phyloP scores from a whole-genome alignment of 2,797 vertebrate genomes.

The Sciurus vulgaris region DNA sequence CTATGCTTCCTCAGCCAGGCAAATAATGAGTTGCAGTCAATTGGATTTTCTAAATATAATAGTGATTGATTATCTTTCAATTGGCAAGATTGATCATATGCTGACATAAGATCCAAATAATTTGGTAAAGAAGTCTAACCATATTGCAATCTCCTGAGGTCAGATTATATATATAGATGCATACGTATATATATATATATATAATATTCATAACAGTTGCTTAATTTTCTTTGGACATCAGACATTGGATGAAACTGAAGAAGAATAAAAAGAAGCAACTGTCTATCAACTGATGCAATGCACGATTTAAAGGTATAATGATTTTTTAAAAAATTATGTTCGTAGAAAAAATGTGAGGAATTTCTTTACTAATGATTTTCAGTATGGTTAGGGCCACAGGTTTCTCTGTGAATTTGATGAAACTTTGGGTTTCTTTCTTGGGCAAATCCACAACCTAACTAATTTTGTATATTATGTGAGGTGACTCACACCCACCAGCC shows the following conservation, averaged over 20 bases:
- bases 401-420: not conserved
- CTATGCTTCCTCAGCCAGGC: not conserved
- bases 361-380: not conserved
- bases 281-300: not conserved
- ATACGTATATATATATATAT: not conserved
- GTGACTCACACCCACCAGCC: not conserved
- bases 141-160: not conserved
- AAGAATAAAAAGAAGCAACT: not conserved
- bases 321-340: not conserved
- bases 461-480: not conserved
- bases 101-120: slow-evolving; percentile 23
- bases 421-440: not conserved
- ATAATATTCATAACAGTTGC: not conserved
- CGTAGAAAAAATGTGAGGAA: not conserved
- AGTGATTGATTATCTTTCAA: slow-evolving; percentile 27
- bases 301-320: not conserved
- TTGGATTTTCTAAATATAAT: slow-evolving; percentile 30
- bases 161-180: no score
- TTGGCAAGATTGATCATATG: not conserved
- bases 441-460: not conserved
- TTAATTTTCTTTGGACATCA: not conserved
- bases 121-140: not conserved
- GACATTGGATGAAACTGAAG: not conserved
- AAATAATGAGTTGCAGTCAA: not conserved
- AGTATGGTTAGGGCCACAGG: not conserved